Evolutionary conservation across 2,113 vertebrate genomes (phyloP).

Genomic region (Calyptomena viridis): DNA sequence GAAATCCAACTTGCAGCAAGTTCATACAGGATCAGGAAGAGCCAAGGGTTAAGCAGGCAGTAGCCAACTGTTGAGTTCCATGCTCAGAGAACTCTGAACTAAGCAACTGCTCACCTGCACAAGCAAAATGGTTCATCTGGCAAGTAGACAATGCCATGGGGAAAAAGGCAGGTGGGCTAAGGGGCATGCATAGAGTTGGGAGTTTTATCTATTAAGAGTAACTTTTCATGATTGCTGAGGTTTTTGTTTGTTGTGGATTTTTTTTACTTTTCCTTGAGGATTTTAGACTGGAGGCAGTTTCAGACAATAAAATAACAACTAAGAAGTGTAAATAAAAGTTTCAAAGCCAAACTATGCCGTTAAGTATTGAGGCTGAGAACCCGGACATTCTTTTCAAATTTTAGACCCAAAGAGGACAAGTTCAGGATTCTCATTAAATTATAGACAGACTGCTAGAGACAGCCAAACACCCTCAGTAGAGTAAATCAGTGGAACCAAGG

Average conservation of each 20-base stretch:
- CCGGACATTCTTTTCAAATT: background rate
- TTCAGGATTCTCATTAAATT: background rate
- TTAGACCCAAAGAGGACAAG: background rate
- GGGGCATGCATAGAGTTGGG: accelerated
- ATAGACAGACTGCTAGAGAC: background rate
- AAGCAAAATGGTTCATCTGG: background rate
- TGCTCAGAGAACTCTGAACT: background rate
- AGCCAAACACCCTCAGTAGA: background rate
- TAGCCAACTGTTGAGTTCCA: background rate
- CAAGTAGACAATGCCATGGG: background rate
- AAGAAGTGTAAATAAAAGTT: background rate
- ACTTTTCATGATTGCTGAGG: background rate
- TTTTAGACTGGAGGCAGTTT: background rate
- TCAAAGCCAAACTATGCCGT: background rate
- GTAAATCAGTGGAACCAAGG: background rate
- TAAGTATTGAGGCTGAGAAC: background rate
- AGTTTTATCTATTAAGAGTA: background rate
- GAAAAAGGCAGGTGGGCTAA: background rate
- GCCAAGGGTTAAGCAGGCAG: background rate
- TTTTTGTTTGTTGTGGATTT: background rate
- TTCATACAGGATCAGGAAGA: background rate
- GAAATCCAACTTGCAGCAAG: background rate
- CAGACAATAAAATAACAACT: background rate
- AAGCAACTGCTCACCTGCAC: background rate
- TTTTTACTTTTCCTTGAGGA: background rate